Evolutionary conservation across 1,140 invertebrate species (phyloP).

Genomic region (Trachymyrmex septentrionalis): DNA sequence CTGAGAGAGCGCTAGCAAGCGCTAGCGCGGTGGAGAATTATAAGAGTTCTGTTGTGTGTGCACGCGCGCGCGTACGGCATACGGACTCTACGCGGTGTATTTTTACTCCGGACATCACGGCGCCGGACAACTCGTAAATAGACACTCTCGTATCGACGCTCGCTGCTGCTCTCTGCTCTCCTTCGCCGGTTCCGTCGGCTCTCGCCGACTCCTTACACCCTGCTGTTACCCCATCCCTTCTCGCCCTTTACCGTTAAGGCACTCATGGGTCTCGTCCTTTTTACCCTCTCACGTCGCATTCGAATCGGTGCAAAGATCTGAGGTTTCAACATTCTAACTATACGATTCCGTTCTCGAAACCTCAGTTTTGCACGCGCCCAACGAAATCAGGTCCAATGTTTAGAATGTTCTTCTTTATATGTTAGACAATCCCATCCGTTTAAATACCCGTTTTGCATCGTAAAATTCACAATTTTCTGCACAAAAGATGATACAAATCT

Average conservation of each 20-base stretch:
- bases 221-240: background rate
- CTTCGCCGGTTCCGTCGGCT: slow-evolving; percentile 69
- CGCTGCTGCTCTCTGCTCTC: slow-evolving; percentile 72
- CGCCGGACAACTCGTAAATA: slow-evolving; percentile 87
- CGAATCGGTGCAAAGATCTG: background rate
- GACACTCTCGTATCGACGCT: slow-evolving; percentile 81
- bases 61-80: slow-evolving; percentile 65
- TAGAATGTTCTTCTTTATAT: background rate
- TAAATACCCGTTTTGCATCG: background rate
- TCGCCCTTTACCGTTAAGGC: background rate
- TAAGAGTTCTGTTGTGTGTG: slow-evolving; percentile 72
- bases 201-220: slow-evolving; percentile 49
- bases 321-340: background rate
- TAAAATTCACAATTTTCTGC: background rate
- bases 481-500: background rate
- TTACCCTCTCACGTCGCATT: background rate
- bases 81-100: slow-evolving; percentile 82
- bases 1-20: slow-evolving; percentile 48
- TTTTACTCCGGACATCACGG: slow-evolving; percentile 87
- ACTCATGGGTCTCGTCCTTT: background rate
- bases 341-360: background rate
- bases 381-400: background rate
- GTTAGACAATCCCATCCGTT: background rate
- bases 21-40: slow-evolving; percentile 72
- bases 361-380: background rate